These are phyloP conservation scores for Ceyx melanurus DNA, from an alignment of 2,113 vertebrate species.

Conservation along the genomic window DNA sequence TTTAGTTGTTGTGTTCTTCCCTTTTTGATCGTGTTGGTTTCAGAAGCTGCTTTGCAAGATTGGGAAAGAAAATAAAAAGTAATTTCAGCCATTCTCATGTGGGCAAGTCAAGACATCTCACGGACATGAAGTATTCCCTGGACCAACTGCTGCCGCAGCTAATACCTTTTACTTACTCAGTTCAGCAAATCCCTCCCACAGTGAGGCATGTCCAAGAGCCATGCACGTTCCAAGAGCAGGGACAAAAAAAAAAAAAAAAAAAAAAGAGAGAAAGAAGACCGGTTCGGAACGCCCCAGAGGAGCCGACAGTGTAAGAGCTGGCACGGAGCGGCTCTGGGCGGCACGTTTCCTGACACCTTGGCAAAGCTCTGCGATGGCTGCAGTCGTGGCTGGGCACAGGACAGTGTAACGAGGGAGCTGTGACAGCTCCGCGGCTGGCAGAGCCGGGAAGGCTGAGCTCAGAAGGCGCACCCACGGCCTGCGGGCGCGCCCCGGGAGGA, in stretches of 20 bases:
- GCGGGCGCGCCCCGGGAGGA: not conserved
- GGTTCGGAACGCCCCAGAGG: fast-evolving
- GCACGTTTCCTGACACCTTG: not conserved
- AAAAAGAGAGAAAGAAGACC: not conserved
- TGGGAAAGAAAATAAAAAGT: not conserved
- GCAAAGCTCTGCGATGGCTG: no score
- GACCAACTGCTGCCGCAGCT: not conserved
- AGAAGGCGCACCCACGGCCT: not conserved
- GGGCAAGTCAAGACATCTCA: not conserved
- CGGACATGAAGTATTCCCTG: not conserved
- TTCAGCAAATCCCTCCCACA: not conserved
- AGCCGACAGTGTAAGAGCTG: fast-evolving
- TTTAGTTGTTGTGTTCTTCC: not conserved
- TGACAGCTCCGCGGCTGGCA: fast-evolving
- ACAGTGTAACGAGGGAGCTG: fast-evolving
- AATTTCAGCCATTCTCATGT: not conserved
- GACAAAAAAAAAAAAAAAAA: not conserved
- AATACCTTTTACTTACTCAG: not conserved
- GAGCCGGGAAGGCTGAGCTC: fast-evolving
- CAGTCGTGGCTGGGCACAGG: fast-evolving
- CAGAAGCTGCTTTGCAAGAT: not conserved
- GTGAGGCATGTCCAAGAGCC: not conserved
- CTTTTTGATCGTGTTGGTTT: not conserved
- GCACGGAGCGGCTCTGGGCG: fast-evolving
- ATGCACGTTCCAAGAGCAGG: not conserved